Evolutionary conservation across 2,113 vertebrate genomes (phyloP).

Genomic region (Silurus meridionalis): DNA sequence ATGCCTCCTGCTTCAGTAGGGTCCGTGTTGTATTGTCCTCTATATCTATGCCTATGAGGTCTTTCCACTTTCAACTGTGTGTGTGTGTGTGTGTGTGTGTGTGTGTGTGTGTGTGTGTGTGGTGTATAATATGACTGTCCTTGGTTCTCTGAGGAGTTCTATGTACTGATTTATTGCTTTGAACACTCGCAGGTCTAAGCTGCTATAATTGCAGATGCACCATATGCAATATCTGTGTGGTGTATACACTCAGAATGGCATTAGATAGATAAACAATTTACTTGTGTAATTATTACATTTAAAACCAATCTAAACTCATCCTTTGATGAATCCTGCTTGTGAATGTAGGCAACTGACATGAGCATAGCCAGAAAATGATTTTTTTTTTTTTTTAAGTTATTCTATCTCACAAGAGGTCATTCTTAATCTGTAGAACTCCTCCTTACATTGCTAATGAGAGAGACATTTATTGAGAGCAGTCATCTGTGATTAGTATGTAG

Average conservation of each 20-base stretch:
- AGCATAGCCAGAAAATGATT: not conserved
- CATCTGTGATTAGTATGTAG: not conserved
- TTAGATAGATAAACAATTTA: not conserved
- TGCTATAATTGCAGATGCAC: not conserved
- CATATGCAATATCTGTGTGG: not conserved
- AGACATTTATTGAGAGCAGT: not conserved
- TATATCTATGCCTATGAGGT: slow-evolving; percentile 14
- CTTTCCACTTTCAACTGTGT: slow-evolving; percentile 34
- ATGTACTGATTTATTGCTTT: slow-evolving; percentile 31
- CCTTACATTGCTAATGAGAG: not conserved
- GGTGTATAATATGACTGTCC: slow-evolving; percentile 28
- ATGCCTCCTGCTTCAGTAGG: slow-evolving; percentile 23
- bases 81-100: not conserved
- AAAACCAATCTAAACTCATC: not conserved
- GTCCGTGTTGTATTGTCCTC: slow-evolving; percentile 25
- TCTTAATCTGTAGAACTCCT: not conserved
- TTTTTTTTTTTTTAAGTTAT: too few species aligned
- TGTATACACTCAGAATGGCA: not conserved
- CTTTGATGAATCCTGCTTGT: not conserved
- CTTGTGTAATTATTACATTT: not conserved
- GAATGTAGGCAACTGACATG: not conserved
- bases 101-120: slow-evolving; percentile 1
- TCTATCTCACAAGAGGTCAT: not conserved
- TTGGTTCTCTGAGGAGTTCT: slow-evolving; percentile 20
- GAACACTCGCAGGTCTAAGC: not conserved